Evolutionary conservation across 35 echinoderm and acorn worm species (phyloP), one percentile per base, ranked within the genome.

Genomic region (Heliocidaris erythrogramma): DNA sequence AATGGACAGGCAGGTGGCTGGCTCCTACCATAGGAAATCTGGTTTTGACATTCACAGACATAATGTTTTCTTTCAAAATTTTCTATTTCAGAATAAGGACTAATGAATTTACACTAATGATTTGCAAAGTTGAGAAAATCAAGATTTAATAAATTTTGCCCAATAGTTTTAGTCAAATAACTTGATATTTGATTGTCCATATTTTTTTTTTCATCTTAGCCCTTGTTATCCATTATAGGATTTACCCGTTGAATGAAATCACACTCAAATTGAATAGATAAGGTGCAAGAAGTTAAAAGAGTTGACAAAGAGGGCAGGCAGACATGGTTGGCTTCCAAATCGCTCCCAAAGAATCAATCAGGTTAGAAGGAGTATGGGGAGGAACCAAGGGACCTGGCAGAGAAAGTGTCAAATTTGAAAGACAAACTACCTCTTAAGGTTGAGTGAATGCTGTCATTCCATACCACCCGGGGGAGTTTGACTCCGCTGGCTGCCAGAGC

Each of bases 391-490:
- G 47, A 48, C 31, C 31, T 89, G 87, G 31, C 31, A 5, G 47
- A 48, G 87, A 48, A 48, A 5, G 30, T 32, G 17, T 47, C 17
- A 32, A 42, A 24, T 89, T 16, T 89, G 87, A 17, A 89, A 89
- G 87, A 27, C 24, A 89, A 89, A 89, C 87, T 48, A 89, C 29
- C 87, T 47, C 87, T 89, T 48, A 47, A 42, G 31, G 31, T 48
- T 89, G 87, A 89, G 31, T 47, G 30, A 89, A 47, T 89, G 13
- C 87, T 89, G 87, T 89, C 87, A 89, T 89, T 48, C 87, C 30
- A 89, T 89, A 32, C 29, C 31, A 48, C 87, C 30, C 9, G 1
- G 17, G 87, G 87, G 87, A 89, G 65, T 78, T 8, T 78, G 65
- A 78, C 27, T 27, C 27, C 8, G 24, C 18, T 27, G 27, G 24